Evolutionary conservation across 2,888 invertebrate species (phyloP), one percentile per base, ranked within the genome.

Genomic region (Acronicta alni): DNA sequence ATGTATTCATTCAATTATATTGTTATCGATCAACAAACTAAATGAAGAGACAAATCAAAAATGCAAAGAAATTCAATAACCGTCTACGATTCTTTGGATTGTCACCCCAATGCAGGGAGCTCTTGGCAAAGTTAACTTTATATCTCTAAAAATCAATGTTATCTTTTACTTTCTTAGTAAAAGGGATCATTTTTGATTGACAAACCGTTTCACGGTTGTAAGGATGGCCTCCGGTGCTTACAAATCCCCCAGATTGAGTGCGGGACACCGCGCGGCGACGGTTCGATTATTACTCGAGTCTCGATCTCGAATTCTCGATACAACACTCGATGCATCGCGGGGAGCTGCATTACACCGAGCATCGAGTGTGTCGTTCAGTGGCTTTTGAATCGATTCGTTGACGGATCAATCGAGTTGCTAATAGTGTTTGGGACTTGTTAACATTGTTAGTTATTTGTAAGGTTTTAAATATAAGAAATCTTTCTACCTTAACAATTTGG

Each of bases 51-150:
- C 83, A 88, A 91, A 90, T 90, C 85, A 90, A 92, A 90, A 90
- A 89, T 89, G 88, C 86, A 88, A 89, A 91, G 89, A 92, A 90
- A 92, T 92, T 92, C 91, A 92, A 92, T 92, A 92, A 92, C 86
- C 85, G 84, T 87, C 86, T 81, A 72, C 83, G 85, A 87, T 89
- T 92, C 89, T 90, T 88, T 88, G 85, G 85, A 88, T 90, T 91
- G 91, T 91, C 91, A 89, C 91, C 91, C 90, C 85, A 87, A 85
- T 84, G 85, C 79, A 82, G 82, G 80, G 83, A 83, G 79, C 82
- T 79, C 77, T 74, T 75, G 48, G 56, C 78, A 80, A 74, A 80
- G 9, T 65, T 68, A 38, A 37, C 53, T 64, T 59, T 53, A 46
- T 54, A 17, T n/a, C 7, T 4, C 10, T 6, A 14, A 57, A 67